A percentile compares a stretch with the other conserved stretches of the same genome.
These are phyloP conservation scores for Glareola pratincola DNA, from an alignment of 2,113 vertebrate genomes.

Conservation along the genomic window DNA sequence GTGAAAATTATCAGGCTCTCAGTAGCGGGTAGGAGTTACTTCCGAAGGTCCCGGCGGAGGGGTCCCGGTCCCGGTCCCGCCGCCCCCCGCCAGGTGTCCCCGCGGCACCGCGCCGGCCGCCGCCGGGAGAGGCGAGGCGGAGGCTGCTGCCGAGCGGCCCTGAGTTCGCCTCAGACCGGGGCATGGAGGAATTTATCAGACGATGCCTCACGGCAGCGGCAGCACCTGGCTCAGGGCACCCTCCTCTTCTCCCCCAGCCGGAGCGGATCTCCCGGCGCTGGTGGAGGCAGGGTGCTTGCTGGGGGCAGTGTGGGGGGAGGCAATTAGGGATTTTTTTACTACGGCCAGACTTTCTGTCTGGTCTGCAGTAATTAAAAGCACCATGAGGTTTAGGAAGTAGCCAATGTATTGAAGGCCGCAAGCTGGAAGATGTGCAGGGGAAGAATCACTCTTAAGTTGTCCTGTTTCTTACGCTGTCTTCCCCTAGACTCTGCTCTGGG, in stretches of 20 bases:
- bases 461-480: not conserved
- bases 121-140: rapidly evolving
- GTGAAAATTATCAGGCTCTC: not conserved
- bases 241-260: not conserved
- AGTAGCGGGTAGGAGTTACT: not conserved
- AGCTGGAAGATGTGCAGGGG: not conserved
- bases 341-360: not conserved
- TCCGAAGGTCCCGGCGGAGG: rapidly evolving
- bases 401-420: not conserved
- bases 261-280: not conserved
- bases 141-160: not conserved
- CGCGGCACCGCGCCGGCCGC: rapidly evolving
- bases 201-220: not conserved
- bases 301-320: rapidly evolving
- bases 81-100: not conserved
- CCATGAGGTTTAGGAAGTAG: not conserved
- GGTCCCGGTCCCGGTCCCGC: too few species aligned
- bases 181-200: rapidly evolving
- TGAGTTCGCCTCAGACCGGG: not conserved
- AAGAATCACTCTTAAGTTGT: not conserved
- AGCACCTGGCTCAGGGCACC: not conserved
- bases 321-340: not conserved
- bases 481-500: not conserved
- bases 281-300: not conserved
- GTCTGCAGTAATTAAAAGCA: not conserved